Base-by-base conservation (phyloP, 2,113 vertebrate species). In the Reinhardtius hippoglossoides region DNA sequence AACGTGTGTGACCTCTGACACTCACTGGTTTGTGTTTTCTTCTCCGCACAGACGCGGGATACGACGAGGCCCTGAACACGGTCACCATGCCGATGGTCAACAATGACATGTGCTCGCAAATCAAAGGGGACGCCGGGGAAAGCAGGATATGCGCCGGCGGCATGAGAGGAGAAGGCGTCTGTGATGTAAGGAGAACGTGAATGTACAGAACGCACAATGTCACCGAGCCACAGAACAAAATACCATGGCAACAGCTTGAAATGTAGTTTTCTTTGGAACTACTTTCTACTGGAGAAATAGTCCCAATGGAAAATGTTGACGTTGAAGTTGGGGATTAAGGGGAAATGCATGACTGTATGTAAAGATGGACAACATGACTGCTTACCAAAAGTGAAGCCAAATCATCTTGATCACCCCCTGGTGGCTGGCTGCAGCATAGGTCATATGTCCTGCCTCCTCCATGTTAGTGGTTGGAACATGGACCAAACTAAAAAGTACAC, bases 61-160 rank as follows among this genome's bases (percentile, higher is more conserved):
- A 94, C 1, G 96, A 98, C 18, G 96, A 96, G 44, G 89, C 94
- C 0, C 91, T 99, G 63, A 96, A 96, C 70, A 93, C 93, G 27
- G 97, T 97, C 6, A 96, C 95, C 58, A 93, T 99, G 74, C 92
- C 95, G 4, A 96, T 97, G 86, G 93, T 97, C 89, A 93, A 95
- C 77, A 97, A 96, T 67, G 94, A 98, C 72, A 95, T 94, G 87
- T 99, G 98, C 88, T 95, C 93, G 15, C 95, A 95, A 0, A 94
- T 96, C 83, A 96, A 98, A 84, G 95, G 95, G 74, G 95, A 96
- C 5, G 96, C 96, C 21, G 96, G 94, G 26, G 96, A 98, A 7
- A 97, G 95, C 76, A 95, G 96, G 90, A 95, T 99, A 86, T 99
- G 98, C 88, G 97, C 97, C 16, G 96, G 96, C 0, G 96, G 96